phyloP scores from a whole-genome alignment of 2,797 vertebrate genomes.

The Capromys pilorides region DNA sequence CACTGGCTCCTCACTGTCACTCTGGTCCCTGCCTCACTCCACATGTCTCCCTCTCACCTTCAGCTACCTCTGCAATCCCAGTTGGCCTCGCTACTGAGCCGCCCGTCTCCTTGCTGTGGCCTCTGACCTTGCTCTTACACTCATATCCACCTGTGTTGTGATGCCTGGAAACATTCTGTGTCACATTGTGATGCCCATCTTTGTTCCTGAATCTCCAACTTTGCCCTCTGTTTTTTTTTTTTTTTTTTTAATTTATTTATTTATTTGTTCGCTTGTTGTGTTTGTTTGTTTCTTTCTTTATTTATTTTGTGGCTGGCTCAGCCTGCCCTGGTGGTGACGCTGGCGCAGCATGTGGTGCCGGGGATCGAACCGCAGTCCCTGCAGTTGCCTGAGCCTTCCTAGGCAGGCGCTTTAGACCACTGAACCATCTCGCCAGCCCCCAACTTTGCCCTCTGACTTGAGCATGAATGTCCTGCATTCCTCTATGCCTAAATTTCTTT shows the following conservation, averaged over 20 bases:
- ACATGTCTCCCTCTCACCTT: background rate
- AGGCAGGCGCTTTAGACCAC: too few relatives aligned
- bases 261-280: too few relatives aligned
- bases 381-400: too few relatives aligned
- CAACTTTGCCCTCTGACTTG: background rate
- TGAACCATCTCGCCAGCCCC: too few relatives aligned
- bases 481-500: conserved; percentile 1
- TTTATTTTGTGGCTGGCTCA: too few relatives aligned
- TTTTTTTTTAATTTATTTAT: too few relatives aligned
- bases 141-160: background rate
- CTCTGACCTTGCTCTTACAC: background rate
- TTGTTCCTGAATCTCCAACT: background rate
- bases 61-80: background rate
- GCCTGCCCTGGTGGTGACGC: too few relatives aligned
- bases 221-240: too few relatives aligned
- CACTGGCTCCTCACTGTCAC: background rate
- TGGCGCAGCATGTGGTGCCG: too few relatives aligned
- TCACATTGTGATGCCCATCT: background rate
- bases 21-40: background rate
- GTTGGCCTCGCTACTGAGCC: background rate
- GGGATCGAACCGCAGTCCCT: too few relatives aligned
- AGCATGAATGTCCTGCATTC: background rate
- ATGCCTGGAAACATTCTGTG: background rate
- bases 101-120: background rate
- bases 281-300: too few relatives aligned